Evolutionary conservation across 53 echinoderm and acorn worm species (phyloP).

Genomic region (Holothuria scabra): DNA sequence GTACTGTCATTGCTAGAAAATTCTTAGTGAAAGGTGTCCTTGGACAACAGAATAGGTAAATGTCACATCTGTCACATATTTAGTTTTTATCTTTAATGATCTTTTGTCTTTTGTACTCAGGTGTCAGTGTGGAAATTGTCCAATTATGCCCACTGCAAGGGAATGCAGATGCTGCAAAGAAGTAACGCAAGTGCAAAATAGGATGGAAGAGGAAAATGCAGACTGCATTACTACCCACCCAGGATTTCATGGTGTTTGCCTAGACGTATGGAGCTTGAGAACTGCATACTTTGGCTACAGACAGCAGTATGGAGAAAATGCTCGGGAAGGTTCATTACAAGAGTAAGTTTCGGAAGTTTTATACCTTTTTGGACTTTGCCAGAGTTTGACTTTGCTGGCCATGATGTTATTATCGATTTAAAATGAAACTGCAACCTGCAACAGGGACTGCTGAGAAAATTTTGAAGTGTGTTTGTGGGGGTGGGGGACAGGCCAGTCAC

Average conservation of each 20-base stretch:
- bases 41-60: neutral
- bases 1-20: neutral
- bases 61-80: neutral
- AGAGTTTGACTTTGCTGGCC: too few relatives aligned
- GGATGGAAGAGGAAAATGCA: slow-evolving; percentile 17
- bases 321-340: neutral
- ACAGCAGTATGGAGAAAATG: slow-evolving; percentile 6
- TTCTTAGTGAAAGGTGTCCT: neutral
- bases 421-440: too few relatives aligned
- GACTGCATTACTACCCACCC: slow-evolving; percentile 5
- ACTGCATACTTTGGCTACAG: slow-evolving; percentile 1
- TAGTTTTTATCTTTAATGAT: neutral
- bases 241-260: slow-evolving; percentile 7
- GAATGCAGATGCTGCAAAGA: slow-evolving; percentile 19
- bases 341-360: slow-evolving; percentile 19
- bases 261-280: neutral
- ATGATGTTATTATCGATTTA: too few relatives aligned
- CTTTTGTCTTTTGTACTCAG: neutral
- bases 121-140: slow-evolving; percentile 3
- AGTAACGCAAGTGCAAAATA: neutral
- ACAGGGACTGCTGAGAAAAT: too few relatives aligned
- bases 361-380: too few relatives aligned
- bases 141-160: neutral
- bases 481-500: too few relatives aligned
- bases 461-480: too few relatives aligned